phyloP scores from a whole-genome alignment of 2,797 vertebrate genomes.

The Sebastolobus alascanus region DNA sequence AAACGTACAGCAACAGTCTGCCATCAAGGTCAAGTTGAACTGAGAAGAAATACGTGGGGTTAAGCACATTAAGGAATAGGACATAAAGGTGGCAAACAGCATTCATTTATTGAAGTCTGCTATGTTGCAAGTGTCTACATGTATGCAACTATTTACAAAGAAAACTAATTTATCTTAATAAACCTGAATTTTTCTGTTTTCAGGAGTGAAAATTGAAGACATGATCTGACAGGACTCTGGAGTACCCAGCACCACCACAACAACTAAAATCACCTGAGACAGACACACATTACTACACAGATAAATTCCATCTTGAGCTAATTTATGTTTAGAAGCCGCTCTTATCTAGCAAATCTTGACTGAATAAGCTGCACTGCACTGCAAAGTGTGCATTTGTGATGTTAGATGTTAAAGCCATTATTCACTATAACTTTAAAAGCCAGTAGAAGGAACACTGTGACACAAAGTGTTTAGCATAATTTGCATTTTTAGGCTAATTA shows the following conservation, averaged over 20 bases:
- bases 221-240: not conserved
- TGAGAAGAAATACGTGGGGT: not conserved
- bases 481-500: not conserved
- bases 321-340: not conserved
- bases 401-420: not conserved
- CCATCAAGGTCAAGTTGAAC: not conserved
- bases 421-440: not conserved
- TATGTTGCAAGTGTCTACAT: not conserved
- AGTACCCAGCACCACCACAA: not conserved
- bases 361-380: not conserved
- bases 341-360: not conserved
- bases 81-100: not conserved
- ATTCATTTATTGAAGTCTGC: not conserved
- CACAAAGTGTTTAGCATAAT: not conserved
- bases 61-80: not conserved
- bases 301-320: not conserved
- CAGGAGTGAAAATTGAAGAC: conserved; percentile 23
- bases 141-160: not conserved
- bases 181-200: conserved; percentile 13
- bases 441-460: not conserved
- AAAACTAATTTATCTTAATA: too few relatives aligned
- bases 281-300: not conserved
- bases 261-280: not conserved
- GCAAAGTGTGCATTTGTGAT: not conserved
- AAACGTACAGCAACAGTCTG: not conserved